Conservation (phyloP, 2,113 vertebrate genomes). For the Sterna hirundo region DNA sequence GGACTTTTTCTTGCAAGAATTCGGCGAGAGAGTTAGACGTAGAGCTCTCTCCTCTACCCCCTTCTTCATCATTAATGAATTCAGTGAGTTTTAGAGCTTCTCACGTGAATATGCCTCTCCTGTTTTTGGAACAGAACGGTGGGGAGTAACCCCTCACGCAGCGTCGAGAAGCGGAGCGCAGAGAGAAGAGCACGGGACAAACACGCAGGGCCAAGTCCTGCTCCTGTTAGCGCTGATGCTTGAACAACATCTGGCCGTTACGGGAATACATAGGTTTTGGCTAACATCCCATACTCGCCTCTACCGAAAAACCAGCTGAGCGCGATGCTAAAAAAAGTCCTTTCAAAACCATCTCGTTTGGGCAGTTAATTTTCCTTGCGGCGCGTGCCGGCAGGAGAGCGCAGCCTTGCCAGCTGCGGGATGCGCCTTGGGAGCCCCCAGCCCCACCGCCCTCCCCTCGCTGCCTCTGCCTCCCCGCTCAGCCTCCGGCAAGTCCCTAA, state of each 20-base stretch:
- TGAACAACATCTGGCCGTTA: neutral
- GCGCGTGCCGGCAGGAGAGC: neutral
- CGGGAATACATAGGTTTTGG: neutral
- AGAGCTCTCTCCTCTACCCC: neutral
- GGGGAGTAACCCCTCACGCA: neutral
- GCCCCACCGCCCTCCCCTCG: neutral
- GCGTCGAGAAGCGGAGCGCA: neutral
- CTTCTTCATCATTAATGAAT: neutral
- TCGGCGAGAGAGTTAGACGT: neutral
- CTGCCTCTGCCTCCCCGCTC: neutral
- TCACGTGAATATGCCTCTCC: neutral
- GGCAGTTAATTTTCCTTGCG: neutral
- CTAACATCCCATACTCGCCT: neutral
- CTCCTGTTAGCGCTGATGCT: neutral
- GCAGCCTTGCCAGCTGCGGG: neutral
- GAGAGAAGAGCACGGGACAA: neutral
- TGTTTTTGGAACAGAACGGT: neutral
- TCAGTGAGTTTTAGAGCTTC: neutral
- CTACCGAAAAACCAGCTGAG: neutral
- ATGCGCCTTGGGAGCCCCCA: neutral
- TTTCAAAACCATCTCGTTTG: neutral
- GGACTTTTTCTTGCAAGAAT: slow-evolving; percentile 31
- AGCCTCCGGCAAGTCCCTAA: neutral
- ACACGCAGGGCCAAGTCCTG: neutral
- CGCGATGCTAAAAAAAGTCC: slow-evolving; percentile 11